Evolutionary conservation across 2,888 invertebrate genomes (phyloP), one percentile per base, ranked within the genome.

Genomic region (Limnephilus lunatus): DNA sequence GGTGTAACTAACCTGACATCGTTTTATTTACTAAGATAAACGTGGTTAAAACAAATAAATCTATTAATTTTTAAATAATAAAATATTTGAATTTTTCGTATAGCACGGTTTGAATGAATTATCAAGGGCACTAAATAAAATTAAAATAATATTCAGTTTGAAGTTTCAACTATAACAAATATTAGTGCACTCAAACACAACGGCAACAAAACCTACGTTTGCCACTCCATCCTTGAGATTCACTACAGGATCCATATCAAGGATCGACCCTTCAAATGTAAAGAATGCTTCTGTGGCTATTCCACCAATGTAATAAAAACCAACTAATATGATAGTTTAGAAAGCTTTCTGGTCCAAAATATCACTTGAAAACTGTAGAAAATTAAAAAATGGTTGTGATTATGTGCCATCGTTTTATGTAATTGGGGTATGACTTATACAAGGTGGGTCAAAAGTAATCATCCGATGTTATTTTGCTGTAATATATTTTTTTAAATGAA

Each of bases 181-280:
- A 68, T 25, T 68, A 35, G 98, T 98, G 95, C 97, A 98, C 95
- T 98, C 98, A 95, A 98, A 98, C 96, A 99, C 99, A 94, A 99
- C 95, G 99, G 99, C 97, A 98, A 98, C 97, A 99, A 99, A 97
- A 99, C 99, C 94, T 99, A 99, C 96, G 99, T 99, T 95, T 99
- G 99, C 97, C 97, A 99, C 96, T 98, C 99, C 94, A 99, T 99
- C 94, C 97, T 99, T 95, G 99, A 99, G 96, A 98, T 98, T 95
- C 99, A 99, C 97, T 98, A 98, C 96, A 97, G 99, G 95, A 98
- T 98, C 95, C 99, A 99, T 97, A 99, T 99, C 96, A 99, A 99
- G 97, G 99, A 99, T 96, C 97, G 99, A 94, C 99, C 99, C 93
- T 99, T 98, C 97, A 99, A 99, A 95, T 99, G 99, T 96, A 97